Evolutionary conservation across 2,113 vertebrate species (phyloP), one percentile per base, ranked within the genome.

Genomic region (Phyllopteryx taeniolatus): DNA sequence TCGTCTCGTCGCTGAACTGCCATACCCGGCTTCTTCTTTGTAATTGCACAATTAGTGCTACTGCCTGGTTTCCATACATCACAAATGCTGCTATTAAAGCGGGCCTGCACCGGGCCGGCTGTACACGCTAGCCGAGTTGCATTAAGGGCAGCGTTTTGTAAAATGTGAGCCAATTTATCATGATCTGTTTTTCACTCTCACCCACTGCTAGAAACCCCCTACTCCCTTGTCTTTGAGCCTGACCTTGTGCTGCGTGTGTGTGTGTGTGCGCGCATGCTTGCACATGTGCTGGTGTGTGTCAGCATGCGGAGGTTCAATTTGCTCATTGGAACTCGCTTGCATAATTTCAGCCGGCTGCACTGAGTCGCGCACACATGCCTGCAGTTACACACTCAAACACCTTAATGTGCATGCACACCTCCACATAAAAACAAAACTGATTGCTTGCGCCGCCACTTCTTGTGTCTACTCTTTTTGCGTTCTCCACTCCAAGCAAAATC

Each of bases 1-100:
- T 51, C 65, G 13, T 92, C 92, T 91, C 89, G 88, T 68, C 82
- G 76, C 74, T 77, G 81, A 87, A 88, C 95, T 92, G 92, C 94
- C 93, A 95, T 94, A 91, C 92, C 94, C 67, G 13, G 94, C 95
- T 96, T 97, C 95, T 93, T 93, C 94, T 95, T 96, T 95, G 95
- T 98, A 98, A 99, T 97, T 96, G 95, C 94, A 90, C 96, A 99
- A 97, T 98, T 99, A 98, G 95, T 95, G 93, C 92, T 93, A 93
- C 91, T 85, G 93, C 91, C 93, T 93, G 90, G 92, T 95, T 96
- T 97, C 95, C 95, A 96, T 97, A 96, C 91, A 96, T 97, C 96
- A 97, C 95, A 93, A 92, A 92, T 93, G 68, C 83, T 79, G 88
- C 88, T 89, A 92, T 91, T 91, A 90, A 83, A 84, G 81, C 84